Evolutionary conservation across 1,140 invertebrate species (phyloP), one percentile per base, ranked within the genome.

Genomic region (Drosophila subobscura): DNA sequence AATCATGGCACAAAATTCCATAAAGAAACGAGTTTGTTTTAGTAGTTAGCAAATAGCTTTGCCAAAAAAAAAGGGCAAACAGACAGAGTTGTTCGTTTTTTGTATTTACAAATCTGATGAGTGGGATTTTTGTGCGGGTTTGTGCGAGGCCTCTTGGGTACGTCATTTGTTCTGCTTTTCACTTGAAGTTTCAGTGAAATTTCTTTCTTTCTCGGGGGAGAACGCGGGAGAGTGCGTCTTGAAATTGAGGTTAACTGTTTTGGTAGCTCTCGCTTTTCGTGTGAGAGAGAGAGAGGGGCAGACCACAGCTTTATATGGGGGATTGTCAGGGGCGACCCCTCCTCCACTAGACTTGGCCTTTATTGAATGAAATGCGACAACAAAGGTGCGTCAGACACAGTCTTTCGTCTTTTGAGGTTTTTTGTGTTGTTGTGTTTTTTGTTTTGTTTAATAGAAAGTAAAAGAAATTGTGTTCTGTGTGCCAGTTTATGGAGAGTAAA

Each of bases 331-430:
- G 72, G 29, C 33, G 3, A 3, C 33, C 10, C 33, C 10, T 4
- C 33, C 10, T 4, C 10, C 33, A 61, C 46, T 54, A 49, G 73
- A 72, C 83, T 78, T 88, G 77, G 83, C 78, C 81, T 86, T 86
- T 86, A 86, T 86, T 86, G 81, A 86, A 86, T 88, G 85, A 81
- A 81, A 72, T 86, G 83, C 78, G 83, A 88, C 83, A 86, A 78
- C 83, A 76, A 88, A 86, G 60, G 73, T 56, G 59, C 65, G 80
- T 71, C 81, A 63, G 81, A 80, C 81, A 53, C 45, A 67, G 55
- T 75, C 27, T 56, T 40, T 49, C 50, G 59, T 79, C 60, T 74
- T 63, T 64, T 77, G 58, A 47, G 54, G 67, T 73, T 65, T 56
- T 75, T 73, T 55, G 63, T 57, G 29, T 16, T 25, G 57, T 33